Evolutionary conservation across 2,797 vertebrate species (phyloP).

Genomic region (Channa striata): DNA sequence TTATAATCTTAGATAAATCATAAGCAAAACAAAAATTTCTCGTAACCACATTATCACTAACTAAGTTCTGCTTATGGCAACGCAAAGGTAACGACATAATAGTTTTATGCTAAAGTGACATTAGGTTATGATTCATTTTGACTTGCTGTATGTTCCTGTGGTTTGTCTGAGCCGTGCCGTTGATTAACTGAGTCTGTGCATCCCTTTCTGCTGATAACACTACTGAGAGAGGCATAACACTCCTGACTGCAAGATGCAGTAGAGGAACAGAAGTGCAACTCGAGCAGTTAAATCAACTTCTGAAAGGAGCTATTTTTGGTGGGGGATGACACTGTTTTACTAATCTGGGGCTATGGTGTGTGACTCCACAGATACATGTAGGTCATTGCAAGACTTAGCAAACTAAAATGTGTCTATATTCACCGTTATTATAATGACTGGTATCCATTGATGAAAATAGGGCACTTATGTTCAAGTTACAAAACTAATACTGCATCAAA

Average conservation of each 20-base stretch:
- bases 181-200: no score
- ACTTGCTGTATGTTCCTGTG: no score
- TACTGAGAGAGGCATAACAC: neutral
- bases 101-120: no score
- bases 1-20: neutral
- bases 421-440: neutral
- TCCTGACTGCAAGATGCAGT: neutral
- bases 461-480: no score
- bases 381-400: neutral
- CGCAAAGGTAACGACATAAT: no score
- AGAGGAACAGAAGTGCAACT: neutral
- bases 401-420: neutral
- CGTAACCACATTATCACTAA: no score
- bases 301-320: constrained; percentile 7
- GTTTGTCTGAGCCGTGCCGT: no score
- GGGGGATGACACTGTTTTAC: neutral
- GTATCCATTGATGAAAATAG: neutral
- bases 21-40: no score
- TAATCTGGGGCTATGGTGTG: neutral
- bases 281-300: neutral
- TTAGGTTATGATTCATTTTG: no score
- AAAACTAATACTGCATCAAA: neutral
- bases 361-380: neutral
- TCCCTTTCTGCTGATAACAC: neutral
- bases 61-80: no score